Evolutionary conservation across 2,888 invertebrate species (phyloP), one percentile per base, ranked within the genome.

Genomic region (Ecliptopera silaceata): DNA sequence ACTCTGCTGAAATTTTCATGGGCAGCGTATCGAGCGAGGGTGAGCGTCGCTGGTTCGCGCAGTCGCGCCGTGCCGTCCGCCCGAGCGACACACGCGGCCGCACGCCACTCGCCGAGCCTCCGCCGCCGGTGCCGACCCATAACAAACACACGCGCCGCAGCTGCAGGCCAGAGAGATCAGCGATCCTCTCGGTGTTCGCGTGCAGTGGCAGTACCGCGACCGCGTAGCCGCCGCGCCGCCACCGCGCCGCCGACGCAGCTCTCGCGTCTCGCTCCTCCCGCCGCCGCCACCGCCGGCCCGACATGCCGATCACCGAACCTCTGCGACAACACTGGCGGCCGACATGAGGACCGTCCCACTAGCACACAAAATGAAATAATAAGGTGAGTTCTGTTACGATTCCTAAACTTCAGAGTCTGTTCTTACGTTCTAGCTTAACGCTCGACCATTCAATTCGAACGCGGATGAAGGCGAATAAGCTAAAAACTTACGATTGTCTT

Each of bases 1-100:
- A 72, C 70, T 80, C 75, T 82, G 82, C 80, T 90, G 86, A 90
- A 90, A 86, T 76, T 90, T 91, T 91, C 90, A 91, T 90, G 91
- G 90, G 85, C 90, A 87, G 75, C 70, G 84, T 91, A 91, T 91
- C 83, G 90, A 88, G 85, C 88, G 86, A 70, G 75, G 49, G 22
- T 70, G 64, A 74, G 79, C 71, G 70, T 64, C 74, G 79, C 70
- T 72, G 75, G 60, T 69, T 58, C 79, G 89, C 89, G 88, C 88
- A 86, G 86, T 75, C 88, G 88, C 88, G 78, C 50, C 74, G 74
- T 74, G 75, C 72, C 77, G 69, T 66, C 77, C 79, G 79, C 75
- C 75, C 74, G 74, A 76, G 79, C 71, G 74, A 70, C 68, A 68
- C 70, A 68, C 74, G 72, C 69, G 75, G 68, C 36, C 68, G 67